A percentile compares a stretch with the other conserved stretches of the same genome.
phyloP scores from a whole-genome alignment of 2,797 vertebrate species.

The Molossus molossus region DNA sequence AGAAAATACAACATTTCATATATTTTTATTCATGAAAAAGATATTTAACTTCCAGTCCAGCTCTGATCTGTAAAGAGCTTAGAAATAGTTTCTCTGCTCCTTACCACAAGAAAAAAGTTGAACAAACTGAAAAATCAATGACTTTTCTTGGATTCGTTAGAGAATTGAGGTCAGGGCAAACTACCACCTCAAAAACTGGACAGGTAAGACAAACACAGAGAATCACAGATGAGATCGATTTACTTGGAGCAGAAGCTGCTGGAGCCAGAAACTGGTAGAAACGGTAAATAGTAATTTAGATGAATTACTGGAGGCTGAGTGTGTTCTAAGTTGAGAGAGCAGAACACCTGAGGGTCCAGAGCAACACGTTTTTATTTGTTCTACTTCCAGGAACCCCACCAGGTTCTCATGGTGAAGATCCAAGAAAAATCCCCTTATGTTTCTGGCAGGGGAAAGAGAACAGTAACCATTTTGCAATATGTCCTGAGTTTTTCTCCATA shows the following conservation, averaged over 20 bases:
- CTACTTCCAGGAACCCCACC: neutral
- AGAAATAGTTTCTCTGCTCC: neutral
- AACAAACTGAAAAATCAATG: neutral
- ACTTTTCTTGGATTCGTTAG: neutral
- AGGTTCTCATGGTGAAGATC: neutral
- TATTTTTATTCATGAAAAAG: slow-evolving; percentile 39
- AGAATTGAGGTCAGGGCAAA: neutral
- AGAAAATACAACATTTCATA: neutral
- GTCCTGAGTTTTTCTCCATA: neutral
- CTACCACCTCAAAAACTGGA: neutral
- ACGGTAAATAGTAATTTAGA: neutral
- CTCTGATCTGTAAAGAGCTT: neutral
- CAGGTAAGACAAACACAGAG: neutral
- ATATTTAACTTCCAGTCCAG: neutral
- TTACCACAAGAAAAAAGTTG: neutral
- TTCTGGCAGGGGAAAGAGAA: neutral
- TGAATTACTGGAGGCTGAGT: neutral
- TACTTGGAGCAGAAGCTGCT: too few relatives aligned
- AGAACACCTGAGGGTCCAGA: neutral
- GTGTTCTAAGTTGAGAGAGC: neutral
- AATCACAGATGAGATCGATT: neutral
- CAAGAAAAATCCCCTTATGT: neutral
- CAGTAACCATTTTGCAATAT: slow-evolving; percentile 1
- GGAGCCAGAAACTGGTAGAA: neutral
- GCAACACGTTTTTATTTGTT: neutral